These are phyloP conservation scores for Ceratina australensis DNA, from an alignment of 1,140 invertebrate species.

Conservation along the genomic window DNA sequence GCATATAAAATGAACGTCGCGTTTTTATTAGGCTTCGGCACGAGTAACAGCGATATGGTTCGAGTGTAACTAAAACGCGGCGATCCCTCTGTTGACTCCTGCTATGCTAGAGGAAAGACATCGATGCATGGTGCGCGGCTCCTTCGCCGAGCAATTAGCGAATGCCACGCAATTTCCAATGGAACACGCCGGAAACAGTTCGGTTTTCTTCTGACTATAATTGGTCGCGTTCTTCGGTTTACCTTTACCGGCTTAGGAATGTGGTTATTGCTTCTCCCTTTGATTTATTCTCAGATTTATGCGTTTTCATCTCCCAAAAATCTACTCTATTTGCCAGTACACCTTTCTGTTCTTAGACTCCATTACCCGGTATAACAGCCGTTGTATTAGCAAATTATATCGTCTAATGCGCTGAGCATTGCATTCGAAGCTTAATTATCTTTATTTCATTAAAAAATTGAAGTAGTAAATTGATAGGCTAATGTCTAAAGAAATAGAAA, in stretches of 20 bases:
- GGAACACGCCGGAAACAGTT: constrained; percentile 33
- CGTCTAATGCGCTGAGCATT: too few relatives aligned
- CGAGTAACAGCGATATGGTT: constrained; percentile 29
- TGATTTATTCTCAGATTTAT: constrained; percentile 19
- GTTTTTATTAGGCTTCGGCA: constrained; percentile 26
- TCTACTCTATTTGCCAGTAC: too few relatives aligned
- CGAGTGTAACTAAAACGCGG: neutral
- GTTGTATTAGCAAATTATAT: too few relatives aligned
- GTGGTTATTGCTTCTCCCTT: constrained; percentile 27
- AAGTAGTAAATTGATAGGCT: too few relatives aligned
- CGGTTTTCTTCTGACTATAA: constrained; percentile 36
- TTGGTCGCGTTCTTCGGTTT: constrained; percentile 26
- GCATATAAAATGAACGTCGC: constrained; percentile 33
- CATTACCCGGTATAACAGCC: too few relatives aligned
- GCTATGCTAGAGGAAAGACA: neutral
- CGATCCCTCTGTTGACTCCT: constrained; percentile 5
- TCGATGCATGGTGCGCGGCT: constrained; percentile 5
- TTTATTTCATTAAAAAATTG: too few relatives aligned
- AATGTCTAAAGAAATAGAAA: too few relatives aligned
- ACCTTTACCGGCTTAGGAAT: constrained; percentile 16
- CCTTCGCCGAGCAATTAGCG: constrained; percentile 12
- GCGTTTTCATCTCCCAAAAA: neutral
- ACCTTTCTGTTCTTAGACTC: neutral
- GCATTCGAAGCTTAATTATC: too few relatives aligned
- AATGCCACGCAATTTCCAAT: constrained; percentile 39